phyloP scores from a whole-genome alignment of 2,113 vertebrate species.

The Zootoca vivipara region DNA sequence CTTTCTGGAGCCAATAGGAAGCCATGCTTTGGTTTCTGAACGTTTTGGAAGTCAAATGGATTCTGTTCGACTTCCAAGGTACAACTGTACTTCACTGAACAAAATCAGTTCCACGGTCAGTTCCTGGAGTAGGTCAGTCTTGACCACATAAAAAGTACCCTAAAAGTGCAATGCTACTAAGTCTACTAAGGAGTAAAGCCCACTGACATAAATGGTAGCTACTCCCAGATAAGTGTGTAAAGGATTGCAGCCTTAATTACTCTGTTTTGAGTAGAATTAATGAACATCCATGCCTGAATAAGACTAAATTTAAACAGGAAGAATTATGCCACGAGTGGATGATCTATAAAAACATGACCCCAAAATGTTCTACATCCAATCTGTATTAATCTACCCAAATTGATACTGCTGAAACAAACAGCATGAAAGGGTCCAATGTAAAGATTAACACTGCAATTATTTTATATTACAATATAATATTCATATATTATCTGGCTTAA shows the following conservation, averaged over 20 bases:
- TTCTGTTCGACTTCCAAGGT: too few species aligned
- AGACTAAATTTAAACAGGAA: slow-evolving; percentile 19
- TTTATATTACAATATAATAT: slow-evolving; percentile 15
- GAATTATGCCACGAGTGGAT: slow-evolving; percentile 13
- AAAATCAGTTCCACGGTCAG: background rate
- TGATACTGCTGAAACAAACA: slow-evolving; percentile 3
- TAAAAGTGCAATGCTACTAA: background rate
- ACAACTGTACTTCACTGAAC: background rate
- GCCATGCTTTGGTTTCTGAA: too few species aligned
- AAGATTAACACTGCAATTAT: slow-evolving; percentile 10
- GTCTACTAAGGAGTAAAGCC: background rate
- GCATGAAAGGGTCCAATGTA: background rate
- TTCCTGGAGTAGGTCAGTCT: background rate
- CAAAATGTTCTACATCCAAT: background rate
- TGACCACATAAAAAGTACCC: background rate
- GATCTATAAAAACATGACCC: background rate
- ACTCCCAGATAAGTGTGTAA: background rate
- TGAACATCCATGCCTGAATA: background rate
- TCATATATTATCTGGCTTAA: background rate
- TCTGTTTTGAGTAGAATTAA: background rate
- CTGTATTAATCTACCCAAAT: background rate
- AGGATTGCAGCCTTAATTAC: background rate
- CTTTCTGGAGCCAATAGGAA: too few species aligned
- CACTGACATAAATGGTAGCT: background rate
- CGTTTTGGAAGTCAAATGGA: too few species aligned